phyloP scores from a whole-genome alignment of 2,113 vertebrate genomes.

The Salvelinus namaycush region DNA sequence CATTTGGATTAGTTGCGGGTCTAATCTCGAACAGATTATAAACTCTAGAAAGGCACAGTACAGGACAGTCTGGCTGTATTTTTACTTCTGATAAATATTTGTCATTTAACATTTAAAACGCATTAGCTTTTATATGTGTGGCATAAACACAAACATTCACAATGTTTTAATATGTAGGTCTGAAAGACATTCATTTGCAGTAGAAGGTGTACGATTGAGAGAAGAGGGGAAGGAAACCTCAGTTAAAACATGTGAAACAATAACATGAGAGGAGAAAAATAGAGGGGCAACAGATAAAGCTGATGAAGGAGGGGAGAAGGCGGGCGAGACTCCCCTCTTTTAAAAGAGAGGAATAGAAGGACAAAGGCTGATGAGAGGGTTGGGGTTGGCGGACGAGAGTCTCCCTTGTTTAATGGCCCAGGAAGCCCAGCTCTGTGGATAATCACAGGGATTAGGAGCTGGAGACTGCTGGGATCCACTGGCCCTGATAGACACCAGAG shows the following conservation, averaged over 20 bases:
- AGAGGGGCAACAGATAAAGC: conserved; percentile 52
- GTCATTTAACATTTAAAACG: too few species aligned
- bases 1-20: too few species aligned
- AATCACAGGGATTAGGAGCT: conserved; percentile 71
- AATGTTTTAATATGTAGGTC: too few species aligned
- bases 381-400: conserved; percentile 10
- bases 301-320: conserved; percentile 61
- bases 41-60: too few species aligned
- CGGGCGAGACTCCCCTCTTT: not conserved
- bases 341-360: conserved; percentile 40
- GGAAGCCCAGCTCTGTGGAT: conserved; percentile 37
- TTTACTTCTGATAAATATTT: too few species aligned
- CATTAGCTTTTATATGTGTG: too few species aligned
- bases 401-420: conserved; percentile 35
- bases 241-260: conserved; percentile 50
- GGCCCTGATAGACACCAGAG: conserved; percentile 43
- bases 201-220: not conserved
- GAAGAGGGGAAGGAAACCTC: conserved; percentile 36
- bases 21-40: too few species aligned
- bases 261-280: conserved; percentile 37
- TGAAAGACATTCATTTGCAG: not conserved
- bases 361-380: conserved; percentile 66
- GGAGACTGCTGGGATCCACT: conserved; percentile 59
- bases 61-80: too few species aligned
- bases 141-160: too few species aligned